Percentiles rank a stretch among this genome's conserved stretches.
These are phyloP conservation scores for Mechanitis messenoides DNA, from an alignment of 2,888 invertebrate genomes.

Conservation along the genomic window DNA sequence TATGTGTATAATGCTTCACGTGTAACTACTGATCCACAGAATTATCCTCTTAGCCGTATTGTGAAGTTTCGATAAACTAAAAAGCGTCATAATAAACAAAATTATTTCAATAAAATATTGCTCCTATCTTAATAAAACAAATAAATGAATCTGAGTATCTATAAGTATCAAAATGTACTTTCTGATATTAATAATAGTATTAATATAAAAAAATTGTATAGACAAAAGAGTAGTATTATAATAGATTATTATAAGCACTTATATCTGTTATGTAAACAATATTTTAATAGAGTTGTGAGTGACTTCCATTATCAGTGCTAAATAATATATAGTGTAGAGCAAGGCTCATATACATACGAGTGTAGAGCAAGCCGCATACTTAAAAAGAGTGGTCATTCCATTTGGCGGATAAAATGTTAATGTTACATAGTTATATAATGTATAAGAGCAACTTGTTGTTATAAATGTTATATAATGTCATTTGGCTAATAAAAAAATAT, in stretches of 20 bases:
- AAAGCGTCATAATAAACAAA: not conserved
- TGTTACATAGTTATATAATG: too few species aligned
- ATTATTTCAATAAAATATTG: not conserved
- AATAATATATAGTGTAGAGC: not conserved
- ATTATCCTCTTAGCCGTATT: constrained; percentile 15
- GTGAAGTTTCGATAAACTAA: constrained; percentile 7
- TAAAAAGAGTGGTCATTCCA: not conserved
- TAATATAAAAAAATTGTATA: too few species aligned
- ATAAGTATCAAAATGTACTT: not conserved
- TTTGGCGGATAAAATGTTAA: too few species aligned
- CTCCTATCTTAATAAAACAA: not conserved
- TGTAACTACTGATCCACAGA: constrained; percentile 5
- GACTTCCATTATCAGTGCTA: constrained; percentile 4
- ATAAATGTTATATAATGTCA: too few species aligned
- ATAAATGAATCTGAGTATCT: not conserved
- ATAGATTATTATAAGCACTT: not conserved
- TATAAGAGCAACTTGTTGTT: too few species aligned
- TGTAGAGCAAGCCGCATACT: not conserved
- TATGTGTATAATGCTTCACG: constrained; percentile 9
- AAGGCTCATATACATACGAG: too few species aligned
- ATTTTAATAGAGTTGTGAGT: constrained; percentile 1
- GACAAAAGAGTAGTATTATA: too few species aligned
- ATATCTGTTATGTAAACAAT: not conserved
- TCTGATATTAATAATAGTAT: too few species aligned
- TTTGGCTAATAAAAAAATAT: too few species aligned